These are phyloP conservation scores for Hiodon tergisus DNA, from an alignment of 2,113 vertebrate species.

Conservation along the genomic window DNA sequence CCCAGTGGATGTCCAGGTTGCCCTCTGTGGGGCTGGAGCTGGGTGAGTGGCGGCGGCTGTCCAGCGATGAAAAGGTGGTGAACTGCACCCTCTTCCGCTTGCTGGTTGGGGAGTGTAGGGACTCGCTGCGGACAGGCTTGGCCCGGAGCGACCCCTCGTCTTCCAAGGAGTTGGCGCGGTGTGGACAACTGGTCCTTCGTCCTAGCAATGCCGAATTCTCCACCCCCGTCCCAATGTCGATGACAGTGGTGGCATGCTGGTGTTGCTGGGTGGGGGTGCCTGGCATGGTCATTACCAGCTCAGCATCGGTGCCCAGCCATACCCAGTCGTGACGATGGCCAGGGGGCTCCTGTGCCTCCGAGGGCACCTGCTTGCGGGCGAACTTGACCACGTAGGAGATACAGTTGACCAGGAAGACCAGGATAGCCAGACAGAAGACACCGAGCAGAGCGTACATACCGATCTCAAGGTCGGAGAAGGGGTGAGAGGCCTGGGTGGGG, in stretches of 20 bases:
- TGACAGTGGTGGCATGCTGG: slow-evolving; percentile 66
- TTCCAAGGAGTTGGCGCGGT: slow-evolving; percentile 49
- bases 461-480: slow-evolving; percentile 86
- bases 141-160: slow-evolving; percentile 44
- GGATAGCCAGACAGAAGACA: slow-evolving; percentile 87
- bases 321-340: slow-evolving; percentile 88
- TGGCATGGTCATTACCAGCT: slow-evolving; percentile 74
- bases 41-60: slow-evolving; percentile 59
- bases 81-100: slow-evolving; percentile 92
- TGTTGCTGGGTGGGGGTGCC: slow-evolving; percentile 70
- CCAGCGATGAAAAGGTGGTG: slow-evolving; percentile 81
- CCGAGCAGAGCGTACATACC: slow-evolving; percentile 89
- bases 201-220: slow-evolving; percentile 58
- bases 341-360: slow-evolving; percentile 73
- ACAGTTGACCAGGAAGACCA: slow-evolving; percentile 88
- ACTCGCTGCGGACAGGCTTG: slow-evolving; percentile 63
- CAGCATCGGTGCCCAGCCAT: slow-evolving; percentile 79
- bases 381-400: slow-evolving; percentile 78
- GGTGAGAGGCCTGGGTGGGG: slow-evolving; percentile 54
- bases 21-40: slow-evolving; percentile 56
- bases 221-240: slow-evolving; percentile 67
- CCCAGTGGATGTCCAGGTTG: slow-evolving; percentile 79
- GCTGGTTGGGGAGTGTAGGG: slow-evolving; percentile 81
- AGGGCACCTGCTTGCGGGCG: slow-evolving; percentile 76
- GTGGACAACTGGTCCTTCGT: slow-evolving; percentile 51